Evolutionary conservation across 2,113 vertebrate species (phyloP).

Genomic region (Heptranchias perlo): DNA sequence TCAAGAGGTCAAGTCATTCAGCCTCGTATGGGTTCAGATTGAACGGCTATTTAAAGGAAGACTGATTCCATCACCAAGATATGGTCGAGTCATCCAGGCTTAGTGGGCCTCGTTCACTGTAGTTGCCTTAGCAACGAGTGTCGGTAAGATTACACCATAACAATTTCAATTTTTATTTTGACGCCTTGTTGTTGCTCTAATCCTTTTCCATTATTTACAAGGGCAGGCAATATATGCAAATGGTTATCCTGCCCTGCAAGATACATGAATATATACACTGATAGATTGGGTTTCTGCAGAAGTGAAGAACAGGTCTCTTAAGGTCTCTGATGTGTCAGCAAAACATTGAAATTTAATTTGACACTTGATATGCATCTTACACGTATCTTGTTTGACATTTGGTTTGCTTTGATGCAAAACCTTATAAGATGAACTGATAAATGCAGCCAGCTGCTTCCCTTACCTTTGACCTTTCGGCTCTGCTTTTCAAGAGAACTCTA

Average conservation of each 20-base stretch:
- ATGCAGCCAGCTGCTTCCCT: background rate
- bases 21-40: background rate
- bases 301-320: background rate
- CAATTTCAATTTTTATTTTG: background rate
- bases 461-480: background rate
- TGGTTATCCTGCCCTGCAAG: no score
- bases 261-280: no score
- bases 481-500: background rate
- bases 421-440: background rate
- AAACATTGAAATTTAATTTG: background rate
- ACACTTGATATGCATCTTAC: background rate
- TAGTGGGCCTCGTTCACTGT: background rate
- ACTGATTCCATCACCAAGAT: background rate
- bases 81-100: background rate
- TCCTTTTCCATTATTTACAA: no score
- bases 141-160: background rate
- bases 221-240: no score
- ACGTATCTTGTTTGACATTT: background rate
- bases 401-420: slow-evolving; percentile 4
- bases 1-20: background rate
- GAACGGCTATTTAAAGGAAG: background rate
- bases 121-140: background rate
- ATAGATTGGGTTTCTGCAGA: no score
- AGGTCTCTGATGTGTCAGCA: background rate
- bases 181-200: background rate